Evolutionary conservation across 2,888 invertebrate genomes (phyloP).

Genomic region (Oxycera nigricornis): DNA sequence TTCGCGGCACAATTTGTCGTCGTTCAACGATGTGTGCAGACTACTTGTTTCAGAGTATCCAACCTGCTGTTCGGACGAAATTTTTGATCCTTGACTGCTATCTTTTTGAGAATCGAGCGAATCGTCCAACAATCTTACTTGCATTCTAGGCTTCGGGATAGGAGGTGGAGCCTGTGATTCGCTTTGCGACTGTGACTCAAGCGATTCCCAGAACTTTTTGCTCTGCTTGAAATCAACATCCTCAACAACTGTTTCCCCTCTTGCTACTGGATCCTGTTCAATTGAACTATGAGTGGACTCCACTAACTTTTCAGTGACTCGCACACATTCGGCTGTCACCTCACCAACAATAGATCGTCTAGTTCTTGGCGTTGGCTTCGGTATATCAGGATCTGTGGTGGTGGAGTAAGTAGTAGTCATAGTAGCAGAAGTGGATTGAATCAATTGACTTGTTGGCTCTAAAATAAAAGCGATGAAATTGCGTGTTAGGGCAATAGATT

Average conservation of each 20-base stretch:
- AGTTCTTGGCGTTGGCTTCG: conserved; percentile 65
- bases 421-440: conserved; percentile 39
- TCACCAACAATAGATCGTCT: conserved; percentile 56
- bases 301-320: conserved; percentile 29
- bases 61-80: conserved; percentile 47
- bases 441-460: conserved; percentile 60
- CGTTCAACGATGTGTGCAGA: conserved; percentile 39
- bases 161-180: conserved; percentile 48
- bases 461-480: conserved; percentile 59
- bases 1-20: conserved; percentile 42
- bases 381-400: conserved; percentile 55
- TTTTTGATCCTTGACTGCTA: conserved; percentile 44
- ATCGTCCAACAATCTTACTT: conserved; percentile 52
- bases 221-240: conserved; percentile 47
- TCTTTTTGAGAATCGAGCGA: conserved; percentile 40
- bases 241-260: conserved; percentile 27
- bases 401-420: conserved; percentile 12
- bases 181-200: conserved; percentile 43
- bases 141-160: conserved; percentile 58
- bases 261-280: not conserved
- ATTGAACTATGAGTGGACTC: not conserved
- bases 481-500: conserved; percentile 49
- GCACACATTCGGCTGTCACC: conserved; percentile 19
- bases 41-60: conserved; percentile 47
- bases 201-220: conserved; percentile 48